Percentiles rank a stretch among this genome's conserved stretches.
phyloP scores from a whole-genome alignment of 2,888 invertebrate species.

The Drosophila niveifrons region DNA sequence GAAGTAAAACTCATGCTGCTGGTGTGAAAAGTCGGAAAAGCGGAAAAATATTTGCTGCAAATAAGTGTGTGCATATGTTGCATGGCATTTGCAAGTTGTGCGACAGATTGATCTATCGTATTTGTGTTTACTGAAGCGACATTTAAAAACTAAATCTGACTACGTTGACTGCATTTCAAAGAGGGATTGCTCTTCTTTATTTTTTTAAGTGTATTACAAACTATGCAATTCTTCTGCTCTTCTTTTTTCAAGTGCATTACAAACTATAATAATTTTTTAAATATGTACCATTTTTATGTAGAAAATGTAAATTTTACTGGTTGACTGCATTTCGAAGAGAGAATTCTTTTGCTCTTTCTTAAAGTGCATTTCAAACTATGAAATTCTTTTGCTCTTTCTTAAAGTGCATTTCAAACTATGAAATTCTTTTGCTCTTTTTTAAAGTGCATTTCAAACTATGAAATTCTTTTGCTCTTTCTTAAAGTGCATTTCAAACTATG shows the following conservation, averaged over 20 bases:
- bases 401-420: background rate
- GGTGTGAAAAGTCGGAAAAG: slow-evolving; percentile 3
- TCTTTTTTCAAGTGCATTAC: too few species aligned
- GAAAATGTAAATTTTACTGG: too few species aligned
- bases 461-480: too few species aligned
- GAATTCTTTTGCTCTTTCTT: too few species aligned
- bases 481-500: too few species aligned
- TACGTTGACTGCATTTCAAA: slow-evolving; percentile 8
- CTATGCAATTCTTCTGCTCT: too few species aligned
- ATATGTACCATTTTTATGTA: too few species aligned
- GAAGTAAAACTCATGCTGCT: slow-evolving; percentile 1
- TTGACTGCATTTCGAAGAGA: too few species aligned
- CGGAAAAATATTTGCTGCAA: slow-evolving; percentile 18
- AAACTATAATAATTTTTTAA: too few species aligned
- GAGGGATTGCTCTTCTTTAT: background rate
- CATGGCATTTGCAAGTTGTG: slow-evolving; percentile 15
- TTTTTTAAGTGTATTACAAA: too few species aligned
- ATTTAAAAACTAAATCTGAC: slow-evolving; percentile 10
- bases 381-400: background rate
- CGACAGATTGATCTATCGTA: slow-evolving; percentile 51
- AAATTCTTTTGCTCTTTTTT: background rate
- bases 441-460: background rate
- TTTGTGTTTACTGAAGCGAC: slow-evolving; percentile 32
- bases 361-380: too few species aligned
- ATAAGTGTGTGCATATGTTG: slow-evolving; percentile 12